Base-by-base conservation (phyloP, 2,113 vertebrate genomes). In the Cynoglossus semilaevis region DNA sequence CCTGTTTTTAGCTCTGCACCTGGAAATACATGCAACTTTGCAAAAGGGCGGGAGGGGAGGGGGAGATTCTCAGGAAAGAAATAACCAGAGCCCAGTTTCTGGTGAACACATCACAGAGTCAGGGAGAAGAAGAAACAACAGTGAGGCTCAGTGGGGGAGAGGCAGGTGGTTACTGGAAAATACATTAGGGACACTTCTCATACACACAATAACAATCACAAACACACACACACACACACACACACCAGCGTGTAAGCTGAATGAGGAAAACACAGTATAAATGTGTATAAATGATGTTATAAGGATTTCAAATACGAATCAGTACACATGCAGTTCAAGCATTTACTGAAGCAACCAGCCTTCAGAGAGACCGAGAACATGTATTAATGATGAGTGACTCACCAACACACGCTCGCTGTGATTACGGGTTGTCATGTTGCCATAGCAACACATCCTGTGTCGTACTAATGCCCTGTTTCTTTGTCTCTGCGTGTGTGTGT, bases 341-440 rank as follows among this genome's bases (percentile, higher is more conserved):
- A 64, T 64, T 42, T 65, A 44, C 41, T 43, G 17, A 8, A 48
- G 41, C 61, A 58, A 52, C 22, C 62, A 49, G 41, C 13, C 7
- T 47, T 49, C 35, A 18, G 45, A 14, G 18, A n/a, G 72, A n/a
- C 72, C 52, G 63, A 68, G 68, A 82, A 79, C 74, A 79, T 74
- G 51, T 47, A 81, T 80, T 64, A 76, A 80, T 15, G 37, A 43
- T 1, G 57, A 43, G 51, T 88, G 85, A 89, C 66, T 88, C 84
- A 87, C 59, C 42, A 41, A 54, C 29, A 52, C 65, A 74, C 50
- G 44, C 61, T 71, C 54, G 63, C 49, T 59, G 60, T 79, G 74
- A 89, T 86, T 84, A 80, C 75, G 72, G 80, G 75, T 81, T 77
- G 77, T 78, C 1, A n/a, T 51, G 49, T 79, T 67, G 7, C 80